phyloP scores from a whole-genome alignment of 2,113 vertebrate species.

The Muscicapa adusta region DNA sequence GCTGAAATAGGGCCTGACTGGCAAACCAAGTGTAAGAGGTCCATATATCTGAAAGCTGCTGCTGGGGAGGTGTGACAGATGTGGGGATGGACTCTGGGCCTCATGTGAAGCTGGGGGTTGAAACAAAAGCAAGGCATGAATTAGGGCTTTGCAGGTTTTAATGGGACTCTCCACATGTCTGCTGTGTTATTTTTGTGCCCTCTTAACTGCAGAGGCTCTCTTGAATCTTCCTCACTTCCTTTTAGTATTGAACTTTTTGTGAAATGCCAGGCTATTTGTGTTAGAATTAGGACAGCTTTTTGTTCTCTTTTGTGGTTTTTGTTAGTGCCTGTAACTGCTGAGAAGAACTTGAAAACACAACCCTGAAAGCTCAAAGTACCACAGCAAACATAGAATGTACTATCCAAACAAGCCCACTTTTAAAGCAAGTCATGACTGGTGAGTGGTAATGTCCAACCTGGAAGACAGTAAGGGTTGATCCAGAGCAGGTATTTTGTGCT shows the following conservation, averaged over 20 bases:
- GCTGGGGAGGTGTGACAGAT: background rate
- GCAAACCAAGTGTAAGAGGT: background rate
- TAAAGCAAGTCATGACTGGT: background rate
- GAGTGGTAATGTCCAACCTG: background rate
- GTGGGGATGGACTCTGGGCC: background rate
- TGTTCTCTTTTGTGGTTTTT: background rate
- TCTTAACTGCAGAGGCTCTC: background rate
- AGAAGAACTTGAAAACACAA: background rate
- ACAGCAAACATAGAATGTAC: background rate
- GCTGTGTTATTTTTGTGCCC: background rate
- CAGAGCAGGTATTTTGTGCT: background rate
- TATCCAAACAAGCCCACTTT: background rate
- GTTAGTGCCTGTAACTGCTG: background rate
- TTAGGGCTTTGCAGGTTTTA: background rate
- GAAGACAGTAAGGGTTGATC: background rate
- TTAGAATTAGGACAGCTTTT: background rate
- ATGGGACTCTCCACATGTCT: background rate
- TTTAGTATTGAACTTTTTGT: background rate
- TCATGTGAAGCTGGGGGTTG: background rate
- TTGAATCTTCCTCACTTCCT: background rate
- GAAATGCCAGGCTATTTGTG: background rate
- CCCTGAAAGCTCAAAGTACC: background rate
- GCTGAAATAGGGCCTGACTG: background rate
- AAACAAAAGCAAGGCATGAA: background rate
- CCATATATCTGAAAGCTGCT: background rate